Evolutionary conservation across 2,113 vertebrate genomes (phyloP), one percentile per base, ranked within the genome.

Genomic region (Psettodes erumei): DNA sequence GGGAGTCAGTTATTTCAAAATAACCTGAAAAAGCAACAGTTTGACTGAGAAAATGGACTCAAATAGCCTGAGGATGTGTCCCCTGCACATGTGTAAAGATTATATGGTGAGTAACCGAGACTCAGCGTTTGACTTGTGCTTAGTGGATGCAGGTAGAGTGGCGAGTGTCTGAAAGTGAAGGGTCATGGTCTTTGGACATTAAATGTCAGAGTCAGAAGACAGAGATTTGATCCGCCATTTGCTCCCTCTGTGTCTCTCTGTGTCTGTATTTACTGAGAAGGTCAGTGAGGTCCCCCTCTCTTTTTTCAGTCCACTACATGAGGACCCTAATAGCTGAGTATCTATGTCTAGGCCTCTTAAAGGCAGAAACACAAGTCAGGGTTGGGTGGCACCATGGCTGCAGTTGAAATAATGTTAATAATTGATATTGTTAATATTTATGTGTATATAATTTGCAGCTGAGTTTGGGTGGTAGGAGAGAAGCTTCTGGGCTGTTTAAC

Each of bases 141-240:
- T 50, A 54, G 18, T 47, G 28, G 80, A 60, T 40, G 27, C 43
- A 37, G 71, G 11, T 32, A 53, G 50, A 53, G 9, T 33, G 8
- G 47, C 11, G 43, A 68, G 65, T 3, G 8, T 40, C 65, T 55
- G 65, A 55, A 68, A 55, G 89, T 74, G 77, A 91, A 86, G 91
- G 94, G 94, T 94, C 93, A 81, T 92, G 93, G 87, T 93, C 92
- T 94, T 94, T 94, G 90, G 69, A 87, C 77, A 89, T 65, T 89
- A 94, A 95, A 95, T 94, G 93, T 94, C 94, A 94, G 51, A 84
- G 77, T 64, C 54, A 68, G 79, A 92, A 75, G 86, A 86, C 79
- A 72, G 93, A 82, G 93, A 94, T 93, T 79, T 92, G 93, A 95
- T 94, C 92, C 84, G 43, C 48, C 55, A 12, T 70, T 70, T 5